These are phyloP conservation scores for Galaxea fascicularis DNA, from an alignment of 92 coral and sea anemone genomes.

Conservation along the genomic window DNA sequence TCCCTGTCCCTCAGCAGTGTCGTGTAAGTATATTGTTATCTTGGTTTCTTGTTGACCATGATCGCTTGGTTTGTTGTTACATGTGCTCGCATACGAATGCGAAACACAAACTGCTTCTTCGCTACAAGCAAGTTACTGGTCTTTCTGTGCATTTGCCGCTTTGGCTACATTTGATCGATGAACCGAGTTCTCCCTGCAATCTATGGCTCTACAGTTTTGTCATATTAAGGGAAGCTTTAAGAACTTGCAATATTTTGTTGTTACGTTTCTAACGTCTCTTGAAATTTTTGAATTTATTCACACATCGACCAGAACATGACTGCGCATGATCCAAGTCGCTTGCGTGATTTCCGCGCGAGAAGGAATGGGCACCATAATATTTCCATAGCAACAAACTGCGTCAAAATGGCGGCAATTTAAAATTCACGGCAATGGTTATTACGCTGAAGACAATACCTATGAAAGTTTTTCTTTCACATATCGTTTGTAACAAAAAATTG, in stretches of 20 bases:
- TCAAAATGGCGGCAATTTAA: not conserved
- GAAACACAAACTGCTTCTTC: not conserved
- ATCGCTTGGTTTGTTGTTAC: constrained; percentile 25
- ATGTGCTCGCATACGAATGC: not conserved
- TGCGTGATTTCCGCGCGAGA: not conserved
- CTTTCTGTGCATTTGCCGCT: constrained; percentile 1
- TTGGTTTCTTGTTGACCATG: constrained; percentile 25
- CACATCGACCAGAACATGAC: not conserved
- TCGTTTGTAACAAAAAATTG: not conserved
- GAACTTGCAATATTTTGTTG: constrained; percentile 1
- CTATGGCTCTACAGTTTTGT: constrained; percentile 4
- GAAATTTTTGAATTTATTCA: constrained; percentile 6
- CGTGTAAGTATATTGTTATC: constrained; percentile 38
- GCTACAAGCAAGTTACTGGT: too few species aligned
- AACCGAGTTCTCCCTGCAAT: constrained; percentile 1
- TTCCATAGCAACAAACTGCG: constrained; percentile 6
- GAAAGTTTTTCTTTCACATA: constrained; percentile 1
- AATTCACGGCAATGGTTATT: not conserved
- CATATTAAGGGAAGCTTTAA: constrained; percentile 3
- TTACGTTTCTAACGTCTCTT: constrained; percentile 5
- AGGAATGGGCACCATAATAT: constrained; percentile 5
- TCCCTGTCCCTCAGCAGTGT: constrained; percentile 40
- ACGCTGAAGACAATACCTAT: not conserved
- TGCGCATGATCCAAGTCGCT: not conserved
- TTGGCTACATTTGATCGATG: not conserved